Base-by-base conservation (phyloP, 2,797 vertebrate genomes). In the Lacerta viridis region DNA sequence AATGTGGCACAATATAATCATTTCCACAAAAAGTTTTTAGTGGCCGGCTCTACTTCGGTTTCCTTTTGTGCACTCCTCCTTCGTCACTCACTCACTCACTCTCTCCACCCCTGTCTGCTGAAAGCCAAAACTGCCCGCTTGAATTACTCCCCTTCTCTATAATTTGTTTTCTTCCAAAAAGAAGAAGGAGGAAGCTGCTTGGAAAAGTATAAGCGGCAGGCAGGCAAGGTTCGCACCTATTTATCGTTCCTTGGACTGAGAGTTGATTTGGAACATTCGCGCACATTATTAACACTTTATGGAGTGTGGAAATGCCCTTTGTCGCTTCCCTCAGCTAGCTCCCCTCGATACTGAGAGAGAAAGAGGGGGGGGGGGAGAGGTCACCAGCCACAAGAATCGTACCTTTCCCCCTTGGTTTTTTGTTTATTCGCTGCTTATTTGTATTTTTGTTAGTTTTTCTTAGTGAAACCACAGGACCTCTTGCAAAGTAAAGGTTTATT, bases 251-350 rank as follows among this genome's bases (percentile, higher is more conserved):
- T 8, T n/a, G 71, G 43, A 75, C 76, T 89, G 76, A 86, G 79
- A 76, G 27, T 59, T 82, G 69, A 85, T 68, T 69, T 68, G 41
- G 55, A 81, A 81, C 78, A 36, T 82, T 69, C 17, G 55, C 39
- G 41, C 83, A 41, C 72, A 81, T 76, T 77, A 50, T 50, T 81
- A 55, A 85, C 55, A 77, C 33, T 55, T 81, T 89, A 80, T 80
- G 75, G 82, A 61, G 39, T 84, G 82, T 89, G 59, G 50, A 15
- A 50, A 80, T 15, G 6, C 4, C 4, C 20, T 78, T 79, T 80
- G 23, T 61, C 11, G 0, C 55, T n/a, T 68, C 55, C 59, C 33
- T 68, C 23, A 79, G 41, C 7, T 9, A 23, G 18, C 4, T 9
- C 69, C 27, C 29, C 10, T 7, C 6, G 13, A 39, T 36, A 74